Evolutionary conservation across 1,140 invertebrate species (phyloP), one percentile per base, ranked within the genome.

Genomic region (Cydia strobilella): DNA sequence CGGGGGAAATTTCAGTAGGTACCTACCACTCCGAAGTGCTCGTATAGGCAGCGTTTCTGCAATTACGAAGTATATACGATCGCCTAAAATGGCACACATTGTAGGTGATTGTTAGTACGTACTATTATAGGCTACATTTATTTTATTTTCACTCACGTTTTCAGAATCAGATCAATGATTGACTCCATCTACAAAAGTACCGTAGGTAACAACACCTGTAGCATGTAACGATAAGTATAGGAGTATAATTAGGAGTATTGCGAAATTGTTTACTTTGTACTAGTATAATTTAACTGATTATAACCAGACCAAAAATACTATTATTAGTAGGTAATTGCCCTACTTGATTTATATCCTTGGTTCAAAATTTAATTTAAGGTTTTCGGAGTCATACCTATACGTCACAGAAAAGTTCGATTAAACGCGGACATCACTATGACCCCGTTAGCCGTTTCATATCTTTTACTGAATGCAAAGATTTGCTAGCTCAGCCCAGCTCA

Each of bases 401-500:
- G 27, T 31, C 31, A 31, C 31, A 31, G 15, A 54, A 54, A 54
- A 54, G 35, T 18, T 54, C 6, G 5, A 54, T 54, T 7, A 23
- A 69, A 31, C 15, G 31, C 76, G 78, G 69, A 77, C 76, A 79
- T 79, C 81, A 81, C 84, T 82, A 81, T 80, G 80, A 69, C 75
- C 80, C 75, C 69, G 74, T 77, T 79, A 82, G 76, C 79, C 76
- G 79, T 82, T 85, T 83, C 82, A 86, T 84, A 86, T 84, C 84
- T 82, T 79, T 59, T 12, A 39, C 66, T 78, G 78, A 84, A 85
- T 80, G 79, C 79, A 82, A 81, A 85, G 80, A 83, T 83, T 84
- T 85, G 81, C 81, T 78, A 78, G 74, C 76, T 75, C 77, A 79
- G 81, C 78, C 77, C 76, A 77, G 71, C 51, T 62, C 74, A 76